Percentiles rank a stretch among this genome's conserved stretches.
Evolutionary conservation across 1,140 invertebrate genomes (phyloP).

Genomic region (Cydia strobilella): DNA sequence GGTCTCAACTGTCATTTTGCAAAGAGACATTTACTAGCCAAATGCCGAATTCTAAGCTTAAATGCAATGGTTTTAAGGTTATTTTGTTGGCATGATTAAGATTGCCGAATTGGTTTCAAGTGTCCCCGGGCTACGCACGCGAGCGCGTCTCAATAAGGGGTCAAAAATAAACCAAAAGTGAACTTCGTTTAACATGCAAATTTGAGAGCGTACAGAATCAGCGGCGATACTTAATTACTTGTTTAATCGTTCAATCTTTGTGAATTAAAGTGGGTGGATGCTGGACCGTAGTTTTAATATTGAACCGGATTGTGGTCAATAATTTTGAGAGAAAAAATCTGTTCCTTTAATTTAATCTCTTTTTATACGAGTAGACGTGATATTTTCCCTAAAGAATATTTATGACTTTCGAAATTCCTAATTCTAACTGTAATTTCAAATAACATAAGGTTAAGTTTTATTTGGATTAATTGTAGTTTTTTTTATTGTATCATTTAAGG

Average conservation of each 20-base stretch:
- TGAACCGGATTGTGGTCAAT: background rate
- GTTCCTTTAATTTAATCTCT: background rate
- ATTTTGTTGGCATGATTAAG: constrained; percentile 24
- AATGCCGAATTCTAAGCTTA: constrained; percentile 40
- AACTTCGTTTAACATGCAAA: constrained; percentile 80
- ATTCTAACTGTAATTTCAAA: no score
- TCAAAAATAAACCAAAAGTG: constrained; percentile 70
- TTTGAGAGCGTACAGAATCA: constrained; percentile 78
- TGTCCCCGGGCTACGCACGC: constrained; percentile 59
- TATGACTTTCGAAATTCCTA: no score
- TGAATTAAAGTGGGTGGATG: constrained; percentile 58
- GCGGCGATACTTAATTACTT: constrained; percentile 79
- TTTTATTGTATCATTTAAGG: no score
- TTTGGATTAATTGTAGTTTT: no score
- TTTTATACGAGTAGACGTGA: no score
- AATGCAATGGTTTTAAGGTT: constrained; percentile 35
- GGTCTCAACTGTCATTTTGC: constrained; percentile 33
- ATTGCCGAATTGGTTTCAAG: constrained; percentile 35
- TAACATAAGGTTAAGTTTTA: no score
- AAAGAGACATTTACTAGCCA: constrained; percentile 18
- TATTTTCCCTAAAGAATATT: no score
- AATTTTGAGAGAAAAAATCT: background rate
- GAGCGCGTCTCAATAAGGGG: constrained; percentile 72
- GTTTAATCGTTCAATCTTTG: constrained; percentile 76
- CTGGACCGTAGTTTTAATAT: constrained; percentile 20